Conservation (phyloP, 2,888 invertebrate species). For the Drosophila buzzatii region DNA sequence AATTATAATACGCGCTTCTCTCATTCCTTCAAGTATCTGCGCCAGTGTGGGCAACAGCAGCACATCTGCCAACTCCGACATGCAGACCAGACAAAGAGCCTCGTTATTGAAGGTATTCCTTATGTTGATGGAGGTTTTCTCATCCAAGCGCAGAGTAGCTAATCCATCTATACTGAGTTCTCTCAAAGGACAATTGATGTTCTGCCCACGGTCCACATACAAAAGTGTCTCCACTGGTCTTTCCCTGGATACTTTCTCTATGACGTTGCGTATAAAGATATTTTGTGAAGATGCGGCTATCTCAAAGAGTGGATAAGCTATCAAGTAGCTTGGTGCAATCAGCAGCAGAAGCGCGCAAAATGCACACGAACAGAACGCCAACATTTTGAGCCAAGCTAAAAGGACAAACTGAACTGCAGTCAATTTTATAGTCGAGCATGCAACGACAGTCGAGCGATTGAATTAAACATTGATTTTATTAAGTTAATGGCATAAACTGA, state of each 20-base stretch:
- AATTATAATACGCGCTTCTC: background rate
- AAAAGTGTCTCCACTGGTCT: background rate
- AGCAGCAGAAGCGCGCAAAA: background rate
- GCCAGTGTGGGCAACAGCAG: background rate
- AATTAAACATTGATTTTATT: background rate
- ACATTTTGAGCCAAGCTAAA: background rate
- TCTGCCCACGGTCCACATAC: background rate
- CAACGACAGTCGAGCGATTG: background rate
- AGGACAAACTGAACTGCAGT: background rate
- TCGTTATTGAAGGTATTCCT: background rate
- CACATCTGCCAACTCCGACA: background rate
- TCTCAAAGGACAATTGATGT: background rate
- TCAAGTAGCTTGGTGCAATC: background rate
- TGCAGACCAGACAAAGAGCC: background rate
- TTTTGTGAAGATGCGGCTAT: background rate
- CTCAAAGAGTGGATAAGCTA: background rate
- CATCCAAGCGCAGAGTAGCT: background rate
- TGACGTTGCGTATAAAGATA: background rate
- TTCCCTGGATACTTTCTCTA: background rate
- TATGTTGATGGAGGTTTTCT: background rate
- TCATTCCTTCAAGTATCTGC: background rate
- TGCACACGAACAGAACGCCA: background rate
- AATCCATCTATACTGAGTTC: background rate
- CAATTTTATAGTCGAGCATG: background rate
- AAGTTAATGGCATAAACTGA: conserved; percentile 5